Percentiles rank a stretch among this genome's conserved stretches.
Evolutionary conservation across 2,888 invertebrate genomes (phyloP).

Genomic region (Dryomyza anilis): DNA sequence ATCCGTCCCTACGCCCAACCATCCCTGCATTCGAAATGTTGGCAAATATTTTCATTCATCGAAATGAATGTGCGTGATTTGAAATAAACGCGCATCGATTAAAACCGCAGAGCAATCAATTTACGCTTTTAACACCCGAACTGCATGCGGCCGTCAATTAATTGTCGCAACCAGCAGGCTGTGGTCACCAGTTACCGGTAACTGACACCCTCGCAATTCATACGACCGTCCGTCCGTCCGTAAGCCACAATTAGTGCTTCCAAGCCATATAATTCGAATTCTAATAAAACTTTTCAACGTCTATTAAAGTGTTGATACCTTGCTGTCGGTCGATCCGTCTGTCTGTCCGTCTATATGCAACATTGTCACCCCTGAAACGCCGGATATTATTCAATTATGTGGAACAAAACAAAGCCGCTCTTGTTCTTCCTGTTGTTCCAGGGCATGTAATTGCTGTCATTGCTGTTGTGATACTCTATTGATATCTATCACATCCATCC

Average conservation of each 20-base stretch:
- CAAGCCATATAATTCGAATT: conserved; percentile 16
- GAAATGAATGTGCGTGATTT: conserved; percentile 53
- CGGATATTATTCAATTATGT: conserved; percentile 16
- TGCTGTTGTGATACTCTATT: not conserved
- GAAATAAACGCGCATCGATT: conserved; percentile 50
- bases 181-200: not conserved
- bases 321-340: no score
- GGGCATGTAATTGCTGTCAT: not conserved
- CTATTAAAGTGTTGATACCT: conserved; percentile 11
- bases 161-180: not conserved
- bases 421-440: not conserved
- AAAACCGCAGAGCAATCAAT: conserved; percentile 55
- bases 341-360: no score
- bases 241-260: conserved; percentile 13
- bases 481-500: not conserved
- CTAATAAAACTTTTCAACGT: conserved; percentile 22
- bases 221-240: not conserved
- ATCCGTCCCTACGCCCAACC: no score
- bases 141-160: not conserved
- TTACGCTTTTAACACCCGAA: conserved; percentile 50
- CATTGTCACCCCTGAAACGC: conserved; percentile 17
- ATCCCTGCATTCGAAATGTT: no score
- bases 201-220: not conserved
- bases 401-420: conserved; percentile 17
- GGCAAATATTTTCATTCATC: conserved; percentile 22